Evolutionary conservation across 2,888 invertebrate genomes (phyloP).

Genomic region (Morinoia aosen): DNA sequence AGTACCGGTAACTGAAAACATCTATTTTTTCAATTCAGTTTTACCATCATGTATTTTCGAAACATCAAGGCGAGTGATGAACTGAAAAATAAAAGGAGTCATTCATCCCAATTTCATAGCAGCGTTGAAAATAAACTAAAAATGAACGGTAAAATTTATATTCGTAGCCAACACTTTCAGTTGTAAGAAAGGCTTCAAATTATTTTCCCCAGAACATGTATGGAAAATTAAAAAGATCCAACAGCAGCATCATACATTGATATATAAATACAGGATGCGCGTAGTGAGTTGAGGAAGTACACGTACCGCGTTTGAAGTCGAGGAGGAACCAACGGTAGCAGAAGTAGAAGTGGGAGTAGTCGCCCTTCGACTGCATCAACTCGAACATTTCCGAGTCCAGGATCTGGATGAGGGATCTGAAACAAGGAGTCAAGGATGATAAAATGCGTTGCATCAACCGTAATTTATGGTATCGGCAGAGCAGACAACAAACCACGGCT

Average conservation of each 20-base stretch:
- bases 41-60: no score
- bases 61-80: no score
- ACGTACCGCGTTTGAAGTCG: constrained; percentile 84
- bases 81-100: background rate
- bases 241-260: no score
- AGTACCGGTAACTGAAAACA: no score
- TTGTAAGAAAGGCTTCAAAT: background rate
- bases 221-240: background rate
- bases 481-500: background rate
- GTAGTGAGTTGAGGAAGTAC: background rate
- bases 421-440: background rate
- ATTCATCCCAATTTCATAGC: background rate
- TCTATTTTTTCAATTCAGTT: no score
- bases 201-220: background rate
- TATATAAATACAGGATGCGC: no score
- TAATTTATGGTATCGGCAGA: background rate
- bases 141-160: background rate
- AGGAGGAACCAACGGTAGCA: constrained; percentile 97
- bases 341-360: constrained; percentile 97
- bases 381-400: constrained; percentile 94
- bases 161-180: background rate
- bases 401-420: constrained; percentile 73
- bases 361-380: constrained; percentile 93
- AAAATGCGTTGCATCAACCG: background rate
- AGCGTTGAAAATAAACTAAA: background rate